Conservation (phyloP, 2,797 vertebrate species). For the Hypotaenidia philippensis region DNA sequence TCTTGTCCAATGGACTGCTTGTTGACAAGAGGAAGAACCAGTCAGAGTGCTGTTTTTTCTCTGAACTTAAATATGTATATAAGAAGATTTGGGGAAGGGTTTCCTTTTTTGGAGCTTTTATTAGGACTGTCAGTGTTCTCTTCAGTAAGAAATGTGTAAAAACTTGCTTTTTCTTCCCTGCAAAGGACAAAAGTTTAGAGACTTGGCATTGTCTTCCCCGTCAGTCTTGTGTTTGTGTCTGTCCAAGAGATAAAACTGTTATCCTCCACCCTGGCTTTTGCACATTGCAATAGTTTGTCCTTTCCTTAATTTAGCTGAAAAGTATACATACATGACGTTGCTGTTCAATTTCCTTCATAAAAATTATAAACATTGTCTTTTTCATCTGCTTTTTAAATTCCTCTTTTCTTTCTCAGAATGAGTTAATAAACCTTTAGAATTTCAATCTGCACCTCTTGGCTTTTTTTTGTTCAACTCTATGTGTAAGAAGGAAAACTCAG, state of each 20-base stretch:
- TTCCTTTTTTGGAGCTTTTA: neutral
- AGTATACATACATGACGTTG: neutral
- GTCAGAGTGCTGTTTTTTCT: neutral
- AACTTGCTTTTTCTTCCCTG: neutral
- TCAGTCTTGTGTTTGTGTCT: neutral
- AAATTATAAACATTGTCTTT: neutral
- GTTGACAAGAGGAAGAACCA: neutral
- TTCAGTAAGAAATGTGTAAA: neutral
- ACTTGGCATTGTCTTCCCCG: neutral
- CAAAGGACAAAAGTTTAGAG: neutral
- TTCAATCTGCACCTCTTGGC: neutral
- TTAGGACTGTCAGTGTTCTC: neutral
- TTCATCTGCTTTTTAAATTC: neutral
- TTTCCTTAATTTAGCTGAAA: neutral
- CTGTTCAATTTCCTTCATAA: neutral
- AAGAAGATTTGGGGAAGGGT: neutral
- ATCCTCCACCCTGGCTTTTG: accelerated
- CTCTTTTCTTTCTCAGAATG: neutral
- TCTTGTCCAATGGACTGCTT: neutral
- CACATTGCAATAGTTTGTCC: neutral
- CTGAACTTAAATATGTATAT: neutral
- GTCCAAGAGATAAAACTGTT: neutral
- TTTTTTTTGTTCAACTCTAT: neutral
- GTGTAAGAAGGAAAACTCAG: neutral
- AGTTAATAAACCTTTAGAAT: neutral